Conservation (phyloP, 2,797 vertebrate genomes). For the Halcyon smyrnensis region DNA sequence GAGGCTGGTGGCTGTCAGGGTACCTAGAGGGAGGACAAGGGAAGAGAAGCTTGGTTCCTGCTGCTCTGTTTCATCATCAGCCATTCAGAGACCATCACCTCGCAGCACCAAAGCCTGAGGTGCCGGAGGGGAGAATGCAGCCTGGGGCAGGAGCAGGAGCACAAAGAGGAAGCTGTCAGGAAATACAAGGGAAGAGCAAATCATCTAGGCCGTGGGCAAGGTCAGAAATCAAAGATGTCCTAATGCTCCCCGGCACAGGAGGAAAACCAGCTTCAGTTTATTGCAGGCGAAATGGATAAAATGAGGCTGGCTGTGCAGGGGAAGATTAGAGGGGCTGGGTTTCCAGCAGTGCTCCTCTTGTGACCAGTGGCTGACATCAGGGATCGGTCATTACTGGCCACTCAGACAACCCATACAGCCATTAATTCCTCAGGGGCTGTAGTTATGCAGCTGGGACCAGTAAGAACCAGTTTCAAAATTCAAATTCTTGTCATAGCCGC, state of each 20-base stretch:
- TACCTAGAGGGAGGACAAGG: not conserved
- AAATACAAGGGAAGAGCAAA: not conserved
- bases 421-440: accelerated
- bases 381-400: not conserved
- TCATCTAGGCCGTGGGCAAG: not conserved
- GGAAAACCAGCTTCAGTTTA: not conserved
- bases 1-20: not conserved
- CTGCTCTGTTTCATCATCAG: not conserved
- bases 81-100: not conserved
- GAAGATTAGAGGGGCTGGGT: not conserved
- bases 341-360: not conserved
- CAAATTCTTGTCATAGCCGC: not conserved
- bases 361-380: not conserved
- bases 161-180: not conserved
- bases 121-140: not conserved
- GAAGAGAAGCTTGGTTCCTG: not conserved
- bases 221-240: not conserved
- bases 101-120: not conserved
- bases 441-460: not conserved
- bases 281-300: not conserved
- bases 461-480: not conserved
- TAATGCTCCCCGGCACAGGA: not conserved
- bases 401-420: not conserved
- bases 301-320: not conserved
- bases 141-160: not conserved